A percentile compares a stretch with the other conserved stretches of the same genome.
These are phyloP conservation scores for Neosilurus hyrtlii DNA, from an alignment of 2,797 vertebrate species.

Conservation along the genomic window DNA sequence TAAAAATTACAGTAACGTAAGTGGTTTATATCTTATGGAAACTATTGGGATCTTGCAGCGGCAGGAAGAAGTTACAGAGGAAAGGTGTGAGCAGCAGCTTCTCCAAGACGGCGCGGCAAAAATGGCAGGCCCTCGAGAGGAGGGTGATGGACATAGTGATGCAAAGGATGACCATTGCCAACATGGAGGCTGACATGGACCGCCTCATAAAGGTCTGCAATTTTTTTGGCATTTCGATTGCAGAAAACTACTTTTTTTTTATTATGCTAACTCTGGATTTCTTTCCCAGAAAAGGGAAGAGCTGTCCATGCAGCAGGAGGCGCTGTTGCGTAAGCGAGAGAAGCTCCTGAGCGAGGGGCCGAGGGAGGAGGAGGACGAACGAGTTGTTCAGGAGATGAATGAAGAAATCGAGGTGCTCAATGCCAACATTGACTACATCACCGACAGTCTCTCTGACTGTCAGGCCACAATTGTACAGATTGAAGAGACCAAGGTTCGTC, in stretches of 20 bases:
- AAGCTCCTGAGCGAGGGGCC: slow-evolving; percentile 75
- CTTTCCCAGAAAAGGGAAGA: slow-evolving; percentile 90
- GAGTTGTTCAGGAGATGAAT: slow-evolving; percentile 86
- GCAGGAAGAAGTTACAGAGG: slow-evolving; percentile 87
- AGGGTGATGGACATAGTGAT: slow-evolving; percentile 92
- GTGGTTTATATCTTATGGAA: background rate
- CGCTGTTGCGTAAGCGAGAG: slow-evolving; percentile 79
- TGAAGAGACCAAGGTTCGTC: slow-evolving; percentile 90
- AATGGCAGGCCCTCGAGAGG: slow-evolving; percentile 91
- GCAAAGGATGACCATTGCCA: slow-evolving; percentile 94
- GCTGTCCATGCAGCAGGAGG: slow-evolving; percentile 87
- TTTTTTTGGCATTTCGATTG: background rate
- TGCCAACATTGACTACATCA: slow-evolving; percentile 97
- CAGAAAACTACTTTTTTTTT: background rate
- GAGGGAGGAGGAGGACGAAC: slow-evolving; percentile 81
- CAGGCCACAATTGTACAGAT: slow-evolving; percentile 98
- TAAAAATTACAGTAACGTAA: too few species aligned
- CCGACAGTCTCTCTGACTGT: slow-evolving; percentile 93
- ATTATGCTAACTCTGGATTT: background rate
- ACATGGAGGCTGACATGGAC: slow-evolving; percentile 96
- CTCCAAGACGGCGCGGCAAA: slow-evolving; percentile 87
- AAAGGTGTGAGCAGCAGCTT: slow-evolving; percentile 80
- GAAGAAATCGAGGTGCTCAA: slow-evolving; percentile 94
- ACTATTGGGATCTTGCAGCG: slow-evolving; percentile 36
- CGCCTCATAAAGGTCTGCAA: slow-evolving; percentile 86